phyloP scores from a whole-genome alignment of 2,888 invertebrate species.

The Nomada hirtipes region DNA sequence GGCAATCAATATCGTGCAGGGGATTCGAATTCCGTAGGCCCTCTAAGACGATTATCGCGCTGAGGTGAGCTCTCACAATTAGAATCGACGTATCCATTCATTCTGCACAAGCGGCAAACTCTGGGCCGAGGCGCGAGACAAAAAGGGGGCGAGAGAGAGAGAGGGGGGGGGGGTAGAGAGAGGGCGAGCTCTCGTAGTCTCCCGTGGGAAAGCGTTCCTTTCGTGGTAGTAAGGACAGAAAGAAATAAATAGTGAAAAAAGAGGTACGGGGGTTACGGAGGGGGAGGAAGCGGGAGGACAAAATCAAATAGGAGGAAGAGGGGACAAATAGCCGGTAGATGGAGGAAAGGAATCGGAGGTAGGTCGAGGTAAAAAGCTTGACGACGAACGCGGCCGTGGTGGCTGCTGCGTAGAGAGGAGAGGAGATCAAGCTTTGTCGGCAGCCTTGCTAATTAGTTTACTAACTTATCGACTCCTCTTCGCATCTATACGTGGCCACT shows the following conservation, averaged over 20 bases:
- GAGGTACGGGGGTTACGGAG: slow-evolving; percentile 63
- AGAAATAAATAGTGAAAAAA: slow-evolving; percentile 78
- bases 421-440: slow-evolving; percentile 82
- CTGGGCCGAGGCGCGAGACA: slow-evolving; percentile 44
- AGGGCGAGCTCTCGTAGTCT: slow-evolving; percentile 57
- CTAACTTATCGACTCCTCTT: slow-evolving; percentile 82
- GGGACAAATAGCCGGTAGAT: slow-evolving; percentile 72
- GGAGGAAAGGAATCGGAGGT: slow-evolving; percentile 65
- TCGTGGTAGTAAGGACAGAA: slow-evolving; percentile 77
- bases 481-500: slow-evolving; percentile 73
- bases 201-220: slow-evolving; percentile 80
- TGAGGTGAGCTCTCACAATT: slow-evolving; percentile 52
- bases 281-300: slow-evolving; percentile 38
- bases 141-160: slow-evolving; percentile 61
- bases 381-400: slow-evolving; percentile 76
- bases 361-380: slow-evolving; percentile 77
- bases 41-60: slow-evolving; percentile 49
- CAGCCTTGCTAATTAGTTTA: slow-evolving; percentile 84
- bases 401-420: slow-evolving; percentile 66
- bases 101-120: slow-evolving; percentile 17
- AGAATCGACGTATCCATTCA: slow-evolving; percentile 60
- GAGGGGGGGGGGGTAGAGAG: slow-evolving; percentile 36
- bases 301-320: slow-evolving; percentile 70
- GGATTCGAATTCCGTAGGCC: slow-evolving; percentile 40
- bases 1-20: slow-evolving; percentile 30